Evolutionary conservation across 2,113 vertebrate genomes (phyloP), one percentile per base, ranked within the genome.

Genomic region (Hiodon alosoides): DNA sequence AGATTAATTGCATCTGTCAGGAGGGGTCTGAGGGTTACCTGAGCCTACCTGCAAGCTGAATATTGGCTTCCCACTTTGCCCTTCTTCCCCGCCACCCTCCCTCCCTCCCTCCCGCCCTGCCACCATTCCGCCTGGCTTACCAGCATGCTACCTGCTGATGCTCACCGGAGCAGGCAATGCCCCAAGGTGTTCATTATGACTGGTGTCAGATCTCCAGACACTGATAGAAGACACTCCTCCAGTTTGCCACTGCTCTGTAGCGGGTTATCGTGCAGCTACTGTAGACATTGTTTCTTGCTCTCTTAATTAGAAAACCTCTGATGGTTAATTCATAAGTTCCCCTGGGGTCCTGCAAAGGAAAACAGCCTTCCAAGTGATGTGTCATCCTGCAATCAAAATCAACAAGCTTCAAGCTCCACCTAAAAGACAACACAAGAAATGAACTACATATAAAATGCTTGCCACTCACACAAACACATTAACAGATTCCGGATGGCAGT

Each of bases 1-100:
- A 81, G 82, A 89, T 86, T 87, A 86, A 90, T 89, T 80, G 76
- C 79, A 73, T 67, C 79, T 79, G 80, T 83, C 86, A 77, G 71
- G 48, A 58, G 70, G 31, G 61, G 76, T 65, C 73, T 46, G 59
- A 14, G 11, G 82, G 83, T 86, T 81, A 82, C 85, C 82, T 62
- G 72, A 79, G 77, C 71, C 79, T 79, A 77, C 77, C 77, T 79
- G 80, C 72, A 31, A 31, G 88, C 80, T 83, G 79, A 75, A 80
- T 86, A 83, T 84, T 80, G 81, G 73, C 83, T 82, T 85, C 75
- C 74, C 66, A 73, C n/a, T 53, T 74, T 75, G 76, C 64, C 61
- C 68, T 67, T 48, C 60, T 4, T 62, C 60, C 4, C 2, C 60
- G 2, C 60, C 60, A n/a, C 16, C 17, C 61, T 31, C 61, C 31